Evolutionary conservation across 2,113 vertebrate genomes (phyloP), one percentile per base, ranked within the genome.

Genomic region (Strix aluco): DNA sequence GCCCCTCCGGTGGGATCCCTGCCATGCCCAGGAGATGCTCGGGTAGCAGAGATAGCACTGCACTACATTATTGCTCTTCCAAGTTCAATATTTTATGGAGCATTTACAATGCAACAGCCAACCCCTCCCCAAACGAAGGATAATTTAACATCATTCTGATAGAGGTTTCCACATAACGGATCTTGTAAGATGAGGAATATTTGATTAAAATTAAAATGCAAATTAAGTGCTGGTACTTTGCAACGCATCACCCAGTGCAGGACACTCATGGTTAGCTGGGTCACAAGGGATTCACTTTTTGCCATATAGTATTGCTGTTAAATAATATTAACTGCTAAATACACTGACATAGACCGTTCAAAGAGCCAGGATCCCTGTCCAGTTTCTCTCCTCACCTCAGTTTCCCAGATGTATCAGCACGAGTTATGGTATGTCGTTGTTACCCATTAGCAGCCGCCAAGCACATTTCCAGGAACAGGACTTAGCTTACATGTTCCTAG

Each of bases 401-500:
- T 14, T 85, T 86, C 51, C 73, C 52, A 42, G 3, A 9, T 16
- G 7, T 22, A 49, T 51, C 22, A n/a, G 70, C 86, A 75, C 4
- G 0, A 61, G 13, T 51, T 59, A 51, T 1, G 1, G 13, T 6
- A 42, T 2, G 20, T 25, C 44, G 57, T 65, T 2, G 4, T 46
- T 16, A 69, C 4, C 13, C 23, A 26, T 13, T 10, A 55, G 57
- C 2, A 2, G 40, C 67, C 79, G 52, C 52, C 52, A 49, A 72
- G 66, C 20, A 72, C 54, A 22, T 51, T 70, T 74, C 62, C 81
- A 91, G 51, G 46, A 92, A 57, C 0, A 0, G 15, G 40, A 52
- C 17, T 86, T 49, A 27, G 11, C 83, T 61, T 20, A 14, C 15
- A 10, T 0, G 3, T 47, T 70, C 71, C 67, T 52, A 15, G 49